Evolutionary conservation across 2,797 vertebrate species (phyloP), one percentile per base, ranked within the genome.

Genomic region (Prunella strophiata): DNA sequence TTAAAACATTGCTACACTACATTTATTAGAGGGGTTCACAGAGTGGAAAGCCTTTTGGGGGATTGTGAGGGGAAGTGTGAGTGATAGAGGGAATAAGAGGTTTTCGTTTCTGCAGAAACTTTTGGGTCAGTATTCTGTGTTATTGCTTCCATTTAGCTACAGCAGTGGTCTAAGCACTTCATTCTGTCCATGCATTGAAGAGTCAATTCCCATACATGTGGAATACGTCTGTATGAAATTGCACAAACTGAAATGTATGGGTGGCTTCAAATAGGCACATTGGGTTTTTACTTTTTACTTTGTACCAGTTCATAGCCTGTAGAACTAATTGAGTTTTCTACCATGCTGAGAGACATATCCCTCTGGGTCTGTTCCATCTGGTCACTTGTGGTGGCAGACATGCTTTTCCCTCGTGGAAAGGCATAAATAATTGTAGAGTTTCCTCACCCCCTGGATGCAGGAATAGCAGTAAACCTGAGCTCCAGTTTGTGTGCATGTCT

Each of bases 31-130:
- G 16, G 9, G 7, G 4, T 51, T 90, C 89, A 32, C 26, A 65
- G 40, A 88, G 61, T 13, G 6, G 26, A 66, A 68, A 36, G 32
- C 9, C 13, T 57, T 38, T 55, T 38, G 10, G 13, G 15, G 29
- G 5, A 5, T 16, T 16, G 9, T 45, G n/a, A 48, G 0, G 0
- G 57, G 19, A 45, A 48, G 16, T 13, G 4, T 19, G 34, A 50
- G 5, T 17, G 27, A 48, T 22, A n/a, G 47, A 43, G 22, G 9
- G 42, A 61, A 14, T 40, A 43, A 62, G 36, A 51, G 6, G 8
- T 26, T 82, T 90, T 61, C 0, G 10, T 74, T 77, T 72, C 65
- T 81, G 62, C 29, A 36, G 51, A 62, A 63, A 23, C 70, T 51
- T 62, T 42, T 57, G 25, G 11, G 23, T 73, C n/a, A 48, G 5